Base-by-base conservation (phyloP, 2,797 vertebrate species). In the Poecile montanus region DNA sequence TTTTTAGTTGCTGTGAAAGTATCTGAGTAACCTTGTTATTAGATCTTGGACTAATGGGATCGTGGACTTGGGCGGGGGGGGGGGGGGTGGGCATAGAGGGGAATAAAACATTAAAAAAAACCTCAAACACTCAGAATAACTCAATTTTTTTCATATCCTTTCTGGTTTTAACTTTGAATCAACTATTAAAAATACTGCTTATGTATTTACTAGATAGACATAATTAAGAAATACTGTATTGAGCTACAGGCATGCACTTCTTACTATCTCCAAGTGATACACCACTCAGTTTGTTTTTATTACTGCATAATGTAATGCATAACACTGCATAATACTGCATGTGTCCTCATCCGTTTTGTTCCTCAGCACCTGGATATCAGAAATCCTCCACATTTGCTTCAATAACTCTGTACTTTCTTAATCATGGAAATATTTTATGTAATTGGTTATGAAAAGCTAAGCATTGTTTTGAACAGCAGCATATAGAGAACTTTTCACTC, bases 31-130 rank as follows among this genome's bases (percentile, higher is more conserved):
- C 7, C 12, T 62, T 25, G n/a, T 74, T 45, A 61, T 27, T 56
- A 65, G 12, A 66, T 9, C 11, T 32, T 42, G 42, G 42, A 42
- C 42, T 42, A 42, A 42, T 42, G 16, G 42, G 42, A 42, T 17
- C 16, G 38, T 13, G 22, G 54, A 48, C 42, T 44, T 30, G 3
- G 15, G 1, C 4, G 3, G 8, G 5, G 17, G 7, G 9, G 6
- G 8, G 13, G 3, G 3, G 1, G 5, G 3, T 6, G 5, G 17
- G 6, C 2, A 2, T 16, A 19, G 9, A 27, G 11, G 11, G 12
- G 17, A 32, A 53, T 22, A 27, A 60, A 61, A 30, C 16, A 54
- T 25, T 34, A 6, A 25, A 32, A 47, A 76, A 40, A 13, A 2
- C 3, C 36, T 15, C 7, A 44, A 12, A 36, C 78, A 26, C 26